phyloP scores from a whole-genome alignment of 2,113 vertebrate genomes.

The Sylvilagus bachmani region DNA sequence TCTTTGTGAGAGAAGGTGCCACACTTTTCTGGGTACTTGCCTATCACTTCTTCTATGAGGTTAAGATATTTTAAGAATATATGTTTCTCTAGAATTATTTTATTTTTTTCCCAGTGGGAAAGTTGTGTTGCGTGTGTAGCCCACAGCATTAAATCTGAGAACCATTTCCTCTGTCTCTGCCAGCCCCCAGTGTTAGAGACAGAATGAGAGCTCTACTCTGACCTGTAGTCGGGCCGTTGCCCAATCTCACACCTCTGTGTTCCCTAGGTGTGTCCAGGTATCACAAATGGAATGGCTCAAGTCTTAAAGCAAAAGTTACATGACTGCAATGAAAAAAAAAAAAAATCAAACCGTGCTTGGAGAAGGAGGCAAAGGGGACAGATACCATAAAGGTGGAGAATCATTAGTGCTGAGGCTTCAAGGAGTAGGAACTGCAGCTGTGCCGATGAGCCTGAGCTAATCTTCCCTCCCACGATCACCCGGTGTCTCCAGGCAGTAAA shows the following conservation, averaged over 20 bases:
- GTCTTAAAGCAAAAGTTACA: constrained; percentile 22
- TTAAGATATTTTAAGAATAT: background rate
- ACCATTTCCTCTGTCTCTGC: background rate
- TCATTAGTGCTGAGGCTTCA: background rate
- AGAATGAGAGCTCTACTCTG: background rate
- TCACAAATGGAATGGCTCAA: background rate
- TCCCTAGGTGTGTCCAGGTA: background rate
- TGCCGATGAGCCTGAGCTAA: background rate
- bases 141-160: background rate
- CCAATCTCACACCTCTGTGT: background rate
- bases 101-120: background rate
- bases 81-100: background rate
- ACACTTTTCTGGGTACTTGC: background rate
- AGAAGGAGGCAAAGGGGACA: background rate
- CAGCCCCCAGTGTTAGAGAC: background rate
- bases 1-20: background rate
- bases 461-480: background rate
- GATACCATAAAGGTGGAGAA: background rate
- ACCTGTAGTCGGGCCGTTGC: background rate
- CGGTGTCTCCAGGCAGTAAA: background rate
- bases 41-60: background rate
- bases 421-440: background rate
- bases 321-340: background rate
- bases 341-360: background rate
- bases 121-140: background rate